phyloP scores from a whole-genome alignment of 2,797 vertebrate genomes.

The Esox masquinongy region DNA sequence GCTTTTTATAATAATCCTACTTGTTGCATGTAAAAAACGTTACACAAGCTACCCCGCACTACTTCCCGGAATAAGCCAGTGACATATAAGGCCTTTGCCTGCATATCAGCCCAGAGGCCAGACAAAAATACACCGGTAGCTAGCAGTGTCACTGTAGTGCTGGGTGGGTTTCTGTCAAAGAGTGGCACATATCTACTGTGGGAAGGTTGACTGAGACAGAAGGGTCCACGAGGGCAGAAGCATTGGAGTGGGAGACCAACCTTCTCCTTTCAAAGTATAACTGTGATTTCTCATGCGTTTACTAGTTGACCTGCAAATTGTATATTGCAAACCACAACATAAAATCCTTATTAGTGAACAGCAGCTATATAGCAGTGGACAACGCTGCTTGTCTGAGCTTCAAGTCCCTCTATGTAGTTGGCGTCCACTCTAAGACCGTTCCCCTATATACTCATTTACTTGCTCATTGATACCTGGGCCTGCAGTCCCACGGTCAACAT shows the following conservation, averaged over 20 bases:
- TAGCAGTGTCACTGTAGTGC: slow-evolving; percentile 34
- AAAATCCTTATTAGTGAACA: slow-evolving; percentile 12
- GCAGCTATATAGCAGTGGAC: not conserved
- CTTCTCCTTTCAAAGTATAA: slow-evolving; percentile 27
- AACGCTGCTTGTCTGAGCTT: not conserved
- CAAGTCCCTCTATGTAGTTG: slow-evolving; percentile 25
- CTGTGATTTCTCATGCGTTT: slow-evolving; percentile 9
- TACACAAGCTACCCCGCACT: slow-evolving; percentile 41
- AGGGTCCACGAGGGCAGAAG: not conserved
- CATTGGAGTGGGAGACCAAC: not conserved
- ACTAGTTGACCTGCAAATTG: slow-evolving; percentile 34
- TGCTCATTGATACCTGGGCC: not conserved
- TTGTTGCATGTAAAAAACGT: slow-evolving; percentile 15
- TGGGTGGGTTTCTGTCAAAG: slow-evolving; percentile 50
- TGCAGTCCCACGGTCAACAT: not conserved
- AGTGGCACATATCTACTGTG: slow-evolving; percentile 37
- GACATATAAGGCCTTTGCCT: slow-evolving; percentile 65
- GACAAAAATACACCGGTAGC: slow-evolving; percentile 73
- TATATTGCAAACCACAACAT: not conserved
- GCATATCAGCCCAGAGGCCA: slow-evolving; percentile 31
- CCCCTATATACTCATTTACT: not conserved
- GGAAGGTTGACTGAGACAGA: not conserved
- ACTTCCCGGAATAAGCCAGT: slow-evolving; percentile 61
- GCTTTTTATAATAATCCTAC: slow-evolving; percentile 28
- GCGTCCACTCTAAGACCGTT: not conserved